Evolutionary conservation across 2,888 invertebrate genomes (phyloP), one percentile per base, ranked within the genome.

Genomic region (Heliconius ismenius): DNA sequence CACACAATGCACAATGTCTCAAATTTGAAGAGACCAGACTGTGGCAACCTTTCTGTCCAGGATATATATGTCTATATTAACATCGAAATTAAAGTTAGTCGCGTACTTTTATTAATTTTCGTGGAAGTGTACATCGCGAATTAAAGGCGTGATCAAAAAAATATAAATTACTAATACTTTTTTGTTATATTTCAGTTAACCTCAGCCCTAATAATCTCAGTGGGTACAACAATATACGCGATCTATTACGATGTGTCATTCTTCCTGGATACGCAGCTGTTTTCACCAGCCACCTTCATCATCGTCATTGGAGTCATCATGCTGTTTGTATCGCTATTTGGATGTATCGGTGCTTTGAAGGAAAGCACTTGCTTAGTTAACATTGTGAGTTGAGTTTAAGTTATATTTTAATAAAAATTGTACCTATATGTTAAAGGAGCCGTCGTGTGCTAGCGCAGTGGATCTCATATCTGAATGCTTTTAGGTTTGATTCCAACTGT

Each of bases 261-360:
- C 88, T 97, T 98, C 89, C 94, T 98, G 84, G 96, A 97, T 81
- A 96, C 96, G 80, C 95, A 96, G 84, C 96, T 97, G 88, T 95
- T 97, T 84, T 97, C 97, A 0, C 97, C 98, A 24, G 97, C 98
- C 3, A 95, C 97, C 28, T 95, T 98, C 68, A 92, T 99, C 76
- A 97, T 99, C 81, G 96, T 96, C 70, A 96, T 97, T 70, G 98
- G 98, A 0, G 94, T 96, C 39, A 95, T 98, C 80, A 96, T 98
- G 89, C 96, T 98, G 83, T 92, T 97, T 79, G 96, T 98, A 64
- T 98, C 98, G 1, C 96, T 97, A 83, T 95, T 98, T 85, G 99
- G 98, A 74, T 98, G 98, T 91, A 97, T 98, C 84, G 98, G 98
- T 43, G 98, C 98, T 7, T 94, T 98, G 84, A 96, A 96, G 84